Evolutionary conservation across 2,888 invertebrate species (phyloP).

Genomic region (Calephelis perditalis): DNA sequence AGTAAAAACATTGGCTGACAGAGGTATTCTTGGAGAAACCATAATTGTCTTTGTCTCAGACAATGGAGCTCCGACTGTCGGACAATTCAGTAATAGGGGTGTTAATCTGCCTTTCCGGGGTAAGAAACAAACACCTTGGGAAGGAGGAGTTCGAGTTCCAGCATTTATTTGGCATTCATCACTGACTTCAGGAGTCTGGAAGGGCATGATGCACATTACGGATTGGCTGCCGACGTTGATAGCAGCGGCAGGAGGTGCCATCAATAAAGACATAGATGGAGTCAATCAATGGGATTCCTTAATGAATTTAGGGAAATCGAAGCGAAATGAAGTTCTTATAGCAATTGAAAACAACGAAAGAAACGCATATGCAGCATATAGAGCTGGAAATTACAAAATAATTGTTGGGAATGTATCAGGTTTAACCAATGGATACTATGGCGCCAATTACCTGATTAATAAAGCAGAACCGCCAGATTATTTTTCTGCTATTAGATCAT

Average conservation of each 20-base stretch:
- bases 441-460: constrained; percentile 48
- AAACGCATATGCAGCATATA: constrained; percentile 73
- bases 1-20: constrained; percentile 81
- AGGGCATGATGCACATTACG: constrained; percentile 84
- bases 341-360: constrained; percentile 74
- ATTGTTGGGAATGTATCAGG: constrained; percentile 75
- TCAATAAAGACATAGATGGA: constrained; percentile 77
- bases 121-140: constrained; percentile 89
- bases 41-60: constrained; percentile 93
- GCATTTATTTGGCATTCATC: constrained; percentile 83
- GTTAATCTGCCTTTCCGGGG: constrained; percentile 89
- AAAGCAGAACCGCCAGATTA: constrained; percentile 52
- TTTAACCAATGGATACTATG: constrained; percentile 55
- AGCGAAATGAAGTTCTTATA: constrained; percentile 75
- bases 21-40: constrained; percentile 86
- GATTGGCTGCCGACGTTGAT: constrained; percentile 90
- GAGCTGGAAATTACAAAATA: constrained; percentile 81
- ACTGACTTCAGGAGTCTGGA: constrained; percentile 80
- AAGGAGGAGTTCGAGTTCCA: constrained; percentile 89
- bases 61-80: constrained; percentile 90
- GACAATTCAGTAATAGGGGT: constrained; percentile 85
- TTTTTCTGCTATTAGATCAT: constrained; percentile 44
- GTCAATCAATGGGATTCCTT: constrained; percentile 83
- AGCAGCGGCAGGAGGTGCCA: constrained; percentile 53
- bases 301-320: constrained; percentile 59